phyloP scores from a whole-genome alignment of 2,113 vertebrate genomes.

The Petromus typicus region DNA sequence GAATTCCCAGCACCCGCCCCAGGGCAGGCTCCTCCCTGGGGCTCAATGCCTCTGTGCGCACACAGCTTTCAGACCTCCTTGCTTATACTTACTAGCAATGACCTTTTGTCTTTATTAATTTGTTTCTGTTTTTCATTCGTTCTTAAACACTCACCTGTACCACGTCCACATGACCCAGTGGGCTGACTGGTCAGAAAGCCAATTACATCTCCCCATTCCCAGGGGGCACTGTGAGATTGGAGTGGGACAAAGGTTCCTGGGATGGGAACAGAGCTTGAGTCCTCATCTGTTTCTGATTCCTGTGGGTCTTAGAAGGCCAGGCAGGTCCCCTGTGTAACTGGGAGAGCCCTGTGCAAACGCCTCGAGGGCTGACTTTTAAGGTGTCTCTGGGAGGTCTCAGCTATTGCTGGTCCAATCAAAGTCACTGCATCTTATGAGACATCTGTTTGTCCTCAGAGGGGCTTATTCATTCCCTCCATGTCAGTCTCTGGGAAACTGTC shows the following conservation, averaged over 20 bases:
- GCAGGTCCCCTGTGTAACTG: slow-evolving; percentile 62
- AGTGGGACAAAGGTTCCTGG: background rate
- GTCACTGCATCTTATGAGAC: background rate
- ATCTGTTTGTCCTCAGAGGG: slow-evolving; percentile 74
- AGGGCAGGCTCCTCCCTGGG: background rate
- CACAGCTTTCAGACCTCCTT: background rate
- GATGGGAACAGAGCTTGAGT: background rate
- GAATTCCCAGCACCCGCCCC: background rate
- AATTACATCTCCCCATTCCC: background rate
- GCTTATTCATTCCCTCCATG: slow-evolving; percentile 28
- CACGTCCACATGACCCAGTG: background rate
- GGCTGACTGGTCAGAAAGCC: background rate
- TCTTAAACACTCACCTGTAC: background rate
- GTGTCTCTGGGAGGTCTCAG: slow-evolving; percentile 67
- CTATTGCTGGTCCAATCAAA: slow-evolving; percentile 50
- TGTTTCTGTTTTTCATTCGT: background rate
- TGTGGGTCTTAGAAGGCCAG: slow-evolving; percentile 62
- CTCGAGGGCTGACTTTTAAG: slow-evolving; percentile 62
- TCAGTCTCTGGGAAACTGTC: background rate
- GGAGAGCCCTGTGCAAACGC: slow-evolving; percentile 72
- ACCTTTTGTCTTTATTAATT: background rate
- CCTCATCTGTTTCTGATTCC: slow-evolving; percentile 78
- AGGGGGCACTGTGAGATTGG: background rate
- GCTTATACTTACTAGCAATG: background rate
- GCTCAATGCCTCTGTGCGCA: background rate